Evolutionary conservation across 2,888 invertebrate genomes (phyloP).

Genomic region (Leptinotarsa juncta): DNA sequence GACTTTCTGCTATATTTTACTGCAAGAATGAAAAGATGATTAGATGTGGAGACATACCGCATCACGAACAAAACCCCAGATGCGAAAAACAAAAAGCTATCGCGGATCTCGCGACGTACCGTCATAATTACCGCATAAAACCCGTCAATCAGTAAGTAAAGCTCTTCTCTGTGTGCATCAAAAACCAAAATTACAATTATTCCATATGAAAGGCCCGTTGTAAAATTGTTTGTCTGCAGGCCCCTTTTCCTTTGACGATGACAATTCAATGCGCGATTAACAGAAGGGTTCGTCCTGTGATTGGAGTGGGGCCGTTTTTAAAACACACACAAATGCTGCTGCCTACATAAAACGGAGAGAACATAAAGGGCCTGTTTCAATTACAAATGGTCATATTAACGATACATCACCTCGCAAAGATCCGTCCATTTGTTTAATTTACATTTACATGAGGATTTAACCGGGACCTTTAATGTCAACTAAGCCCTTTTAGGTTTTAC

Average conservation of each 20-base stretch:
- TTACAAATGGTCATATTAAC: constrained; percentile 62
- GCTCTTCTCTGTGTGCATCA: constrained; percentile 23
- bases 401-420: constrained; percentile 53
- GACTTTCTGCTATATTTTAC: too few species aligned
- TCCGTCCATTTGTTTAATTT: constrained; percentile 47
- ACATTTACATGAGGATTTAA: constrained; percentile 51
- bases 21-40: too few species aligned
- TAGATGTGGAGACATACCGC: too few species aligned
- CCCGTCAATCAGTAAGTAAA: constrained; percentile 25
- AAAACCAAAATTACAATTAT: constrained; percentile 56
- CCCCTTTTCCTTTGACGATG: constrained; percentile 58
- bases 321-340: constrained; percentile 50
- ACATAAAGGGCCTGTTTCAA: constrained; percentile 60
- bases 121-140: constrained; percentile 4
- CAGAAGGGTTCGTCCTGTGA: constrained; percentile 59
- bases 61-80: background rate
- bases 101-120: background rate
- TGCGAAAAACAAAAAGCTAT: background rate
- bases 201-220: constrained; percentile 56
- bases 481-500: constrained; percentile 35
- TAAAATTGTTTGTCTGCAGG: constrained; percentile 60
- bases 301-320: constrained; percentile 60
- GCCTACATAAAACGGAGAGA: constrained; percentile 36
- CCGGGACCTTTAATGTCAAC: constrained; percentile 23
- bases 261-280: constrained; percentile 64